Base-by-base conservation (phyloP, 2,888 invertebrate genomes). In the Fissipunctia ypsillon region DNA sequence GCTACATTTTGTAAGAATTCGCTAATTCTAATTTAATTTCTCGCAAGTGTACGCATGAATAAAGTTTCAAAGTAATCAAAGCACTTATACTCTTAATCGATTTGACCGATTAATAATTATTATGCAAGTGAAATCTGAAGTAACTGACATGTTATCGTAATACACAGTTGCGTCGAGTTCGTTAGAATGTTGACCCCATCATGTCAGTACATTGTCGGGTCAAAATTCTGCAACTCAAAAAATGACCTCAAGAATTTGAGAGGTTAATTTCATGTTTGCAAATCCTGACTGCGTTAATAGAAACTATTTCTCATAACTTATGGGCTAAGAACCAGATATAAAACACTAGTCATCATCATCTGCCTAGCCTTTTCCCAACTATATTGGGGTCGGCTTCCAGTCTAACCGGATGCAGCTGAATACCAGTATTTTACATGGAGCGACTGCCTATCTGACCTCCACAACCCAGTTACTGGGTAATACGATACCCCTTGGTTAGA, bases 91-190 rank as follows among this genome's bases (percentile, higher is more conserved):
- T 73, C 50, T 72, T 25, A 43, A 72, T 48, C 3, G 31, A 56
- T 61, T 35, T 41, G 41, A 56, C 75, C 41, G 25, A 57, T 35
- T 28, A 43, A 54, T 63, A 19, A n/a, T n/a, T 54, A 70, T 70
- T 78, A 75, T 45, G 45, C 3, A 75, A 70, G 22, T 71, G 31
- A 31, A 79, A 48, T 28, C 45, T 41, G 25, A n/a, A 48, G 45
- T 31, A 59, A 78, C 59, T 69, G 78, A 38, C 59, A 48, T 66
- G 38, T n/a, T 10, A 59, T 38, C 14, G 78, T 59, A 59, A 75
- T 52, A 19, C 1, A 25, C 31, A 48, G 38, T n/a, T n/a, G n/a
- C n/a, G n/a, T n/a, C n/a, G n/a, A n/a, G n/a, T n/a, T n/a, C n/a
- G n/a, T n/a, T n/a, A n/a, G n/a, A n/a, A n/a, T n/a, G n/a, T n/a